Evolutionary conservation across 2,113 vertebrate genomes (phyloP), one percentile per base, ranked within the genome.

Genomic region (Pterocles burchelli): DNA sequence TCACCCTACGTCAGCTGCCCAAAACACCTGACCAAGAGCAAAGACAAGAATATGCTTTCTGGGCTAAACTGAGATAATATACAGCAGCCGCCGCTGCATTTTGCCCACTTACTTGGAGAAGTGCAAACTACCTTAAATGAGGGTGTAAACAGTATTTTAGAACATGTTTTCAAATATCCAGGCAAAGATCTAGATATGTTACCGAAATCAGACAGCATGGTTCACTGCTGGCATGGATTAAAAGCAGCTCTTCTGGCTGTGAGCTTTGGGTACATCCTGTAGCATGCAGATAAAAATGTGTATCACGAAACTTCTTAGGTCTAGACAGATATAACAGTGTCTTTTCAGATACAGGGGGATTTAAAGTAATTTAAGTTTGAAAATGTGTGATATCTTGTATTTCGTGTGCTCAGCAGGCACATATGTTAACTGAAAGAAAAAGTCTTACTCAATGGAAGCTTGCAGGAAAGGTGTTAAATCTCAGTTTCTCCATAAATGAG

Each of bases 401-500:
- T 93, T 83, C 46, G 13, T 65, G 58, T 80, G 63, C 38, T 79
- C 73, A 65, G 66, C 58, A 83, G 58, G 49, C 21, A 92, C 81
- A 84, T 63, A 86, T n/a, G 70, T 90, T 90, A 96, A 93, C 70
- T 72, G 63, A 84, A 81, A 80, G 52, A 87, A 90, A 95, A 92
- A 48, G 34, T 81, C 93, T 90, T 80, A 76, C 67, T 94, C 91
- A 87, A 79, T 91, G 74, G 49, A 92, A 75, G 90, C 67, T 89
- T 95, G 72, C 55, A 89, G 68, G 49, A 97, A 95, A 97, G 94
- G 95, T 96, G 96, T 93, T 96, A 97, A 97, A 92, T 96, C 95
- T 96, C 97, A 96, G 88, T 97, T 96, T 96, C 91, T 96, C 94
- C 90, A 94, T 88, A 92, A 96, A 96, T 96, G 96, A 92, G 85